Conservation (phyloP, 2,888 invertebrate genomes). For the Drosophila prolongata region DNA sequence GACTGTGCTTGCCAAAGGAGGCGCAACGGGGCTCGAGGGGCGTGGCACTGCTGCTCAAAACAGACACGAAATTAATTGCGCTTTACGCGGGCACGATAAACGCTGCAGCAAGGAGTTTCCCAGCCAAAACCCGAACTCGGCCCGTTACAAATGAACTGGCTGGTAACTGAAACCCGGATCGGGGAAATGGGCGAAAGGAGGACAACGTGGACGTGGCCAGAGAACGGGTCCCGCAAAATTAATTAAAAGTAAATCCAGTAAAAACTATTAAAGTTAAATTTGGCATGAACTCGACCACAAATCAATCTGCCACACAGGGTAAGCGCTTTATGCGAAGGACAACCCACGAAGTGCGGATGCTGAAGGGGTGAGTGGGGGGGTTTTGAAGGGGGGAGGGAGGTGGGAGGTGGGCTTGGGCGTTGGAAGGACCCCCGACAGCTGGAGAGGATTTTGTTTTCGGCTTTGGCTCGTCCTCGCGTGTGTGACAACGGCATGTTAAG, state of each 20-base stretch:
- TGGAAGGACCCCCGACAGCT: constrained; percentile 38
- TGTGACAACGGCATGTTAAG: constrained; percentile 74
- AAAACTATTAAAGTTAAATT: constrained; percentile 78
- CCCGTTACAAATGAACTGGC: constrained; percentile 72
- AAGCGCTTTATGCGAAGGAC: constrained; percentile 60
- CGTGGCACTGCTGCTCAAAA: constrained; percentile 64
- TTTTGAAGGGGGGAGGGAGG: not conserved
- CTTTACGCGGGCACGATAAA: constrained; percentile 78
- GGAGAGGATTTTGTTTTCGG: constrained; percentile 45
- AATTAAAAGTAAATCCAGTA: constrained; percentile 79
- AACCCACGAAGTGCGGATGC: constrained; percentile 32
- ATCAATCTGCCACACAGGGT: constrained; percentile 74
- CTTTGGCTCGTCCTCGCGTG: constrained; percentile 46
- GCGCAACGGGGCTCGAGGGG: constrained; percentile 19
- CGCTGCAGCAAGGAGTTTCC: constrained; percentile 43
- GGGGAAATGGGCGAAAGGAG: not conserved
- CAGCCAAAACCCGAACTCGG: constrained; percentile 21
- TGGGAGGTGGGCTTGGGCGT: not conserved
- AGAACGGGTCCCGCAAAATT: constrained; percentile 62
- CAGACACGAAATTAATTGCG: constrained; percentile 80
- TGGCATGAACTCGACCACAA: constrained; percentile 78
- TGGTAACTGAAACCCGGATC: constrained; percentile 55
- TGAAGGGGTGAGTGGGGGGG: constrained; percentile 1
- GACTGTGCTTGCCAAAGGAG: constrained; percentile 44
- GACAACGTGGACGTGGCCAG: constrained; percentile 11